Evolutionary conservation across 2,113 vertebrate genomes (phyloP).

Genomic region (Osmerus eperlanus): DNA sequence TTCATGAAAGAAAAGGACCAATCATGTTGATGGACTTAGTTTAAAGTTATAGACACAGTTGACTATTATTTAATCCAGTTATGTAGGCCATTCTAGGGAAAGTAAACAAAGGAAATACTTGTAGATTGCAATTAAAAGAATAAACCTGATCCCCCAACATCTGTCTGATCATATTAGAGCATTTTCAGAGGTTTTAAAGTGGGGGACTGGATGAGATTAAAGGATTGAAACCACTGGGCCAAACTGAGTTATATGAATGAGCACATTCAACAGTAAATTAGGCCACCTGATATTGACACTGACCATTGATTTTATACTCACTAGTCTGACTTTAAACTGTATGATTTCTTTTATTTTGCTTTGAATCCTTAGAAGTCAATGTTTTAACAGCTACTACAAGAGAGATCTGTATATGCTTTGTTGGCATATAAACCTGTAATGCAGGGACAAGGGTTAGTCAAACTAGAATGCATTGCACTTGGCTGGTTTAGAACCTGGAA

Average conservation of each 20-base stretch:
- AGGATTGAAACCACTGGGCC: slow-evolving; percentile 96
- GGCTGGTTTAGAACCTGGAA: too few relatives aligned
- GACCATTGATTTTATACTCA: slow-evolving; percentile 87
- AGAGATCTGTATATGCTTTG: too few relatives aligned
- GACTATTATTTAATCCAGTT: neutral
- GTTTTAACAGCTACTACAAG: neutral
- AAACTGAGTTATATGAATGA: slow-evolving; percentile 90
- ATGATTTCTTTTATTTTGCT: slow-evolving; percentile 66
- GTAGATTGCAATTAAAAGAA: slow-evolving; percentile 98
- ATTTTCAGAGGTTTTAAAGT: slow-evolving; percentile 90
- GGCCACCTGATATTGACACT: slow-evolving; percentile 80
- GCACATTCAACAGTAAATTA: slow-evolving; percentile 80
- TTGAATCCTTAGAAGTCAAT: slow-evolving; percentile 16
- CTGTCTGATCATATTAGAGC: slow-evolving; percentile 93
- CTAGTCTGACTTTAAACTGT: slow-evolving; percentile 79
- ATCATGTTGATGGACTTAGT: neutral
- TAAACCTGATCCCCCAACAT: slow-evolving; percentile 92
- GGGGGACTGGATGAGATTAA: slow-evolving; percentile 93
- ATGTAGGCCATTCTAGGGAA: neutral
- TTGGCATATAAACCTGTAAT: too few relatives aligned
- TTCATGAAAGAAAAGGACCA: slow-evolving; percentile 10
- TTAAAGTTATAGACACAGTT: neutral
- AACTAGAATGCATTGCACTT: too few relatives aligned
- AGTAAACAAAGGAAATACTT: slow-evolving; percentile 38
- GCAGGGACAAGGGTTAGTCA: too few relatives aligned